These are phyloP conservation scores for Drosophila flavopinicola DNA, from an alignment of 2,888 invertebrate genomes.

Conservation along the genomic window DNA sequence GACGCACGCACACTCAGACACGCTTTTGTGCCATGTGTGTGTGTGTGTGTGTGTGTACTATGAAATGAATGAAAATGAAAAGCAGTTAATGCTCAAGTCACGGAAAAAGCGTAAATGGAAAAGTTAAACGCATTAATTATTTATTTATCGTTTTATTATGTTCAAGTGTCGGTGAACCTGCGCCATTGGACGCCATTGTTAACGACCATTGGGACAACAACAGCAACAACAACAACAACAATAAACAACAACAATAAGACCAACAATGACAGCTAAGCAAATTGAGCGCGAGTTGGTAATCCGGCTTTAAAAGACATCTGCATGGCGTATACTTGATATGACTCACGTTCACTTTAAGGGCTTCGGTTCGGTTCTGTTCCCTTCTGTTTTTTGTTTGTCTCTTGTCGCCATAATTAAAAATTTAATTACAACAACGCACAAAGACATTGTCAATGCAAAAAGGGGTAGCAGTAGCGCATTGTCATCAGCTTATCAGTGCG, in stretches of 20 bases:
- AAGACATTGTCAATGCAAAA: conserved; percentile 21
- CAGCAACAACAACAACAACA: conserved; percentile 23
- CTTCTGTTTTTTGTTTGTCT: conserved; percentile 27
- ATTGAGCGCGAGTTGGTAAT: conserved; percentile 62
- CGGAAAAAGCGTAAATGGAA: conserved; percentile 79
- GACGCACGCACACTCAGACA: conserved; percentile 37
- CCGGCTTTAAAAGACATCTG: conserved; percentile 47
- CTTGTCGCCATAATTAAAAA: conserved; percentile 54
- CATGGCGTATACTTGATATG: conserved; percentile 19
- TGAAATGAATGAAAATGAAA: conserved; percentile 77
- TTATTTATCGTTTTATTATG: conserved; percentile 77
- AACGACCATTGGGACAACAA: conserved; percentile 29
- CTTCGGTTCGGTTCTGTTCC: too few species aligned
- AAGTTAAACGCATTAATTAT: conserved; percentile 82
- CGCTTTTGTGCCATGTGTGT: conserved; percentile 42
- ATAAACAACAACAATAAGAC: conserved; percentile 12
- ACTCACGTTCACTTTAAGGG: conserved; percentile 38
- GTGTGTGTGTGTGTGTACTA: conserved; percentile 26
- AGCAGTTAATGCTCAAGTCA: conserved; percentile 77
- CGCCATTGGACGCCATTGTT: conserved; percentile 40
- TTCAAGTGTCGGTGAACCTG: conserved; percentile 79
- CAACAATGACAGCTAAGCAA: conserved; percentile 66
- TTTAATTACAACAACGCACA: conserved; percentile 58
- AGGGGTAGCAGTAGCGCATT: conserved; percentile 16
- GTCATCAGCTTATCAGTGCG: conserved; percentile 16